A percentile compares a stretch with the other conserved stretches of the same genome.
Conservation (phyloP, 2,888 invertebrate species). For the Drosophila merina region DNA sequence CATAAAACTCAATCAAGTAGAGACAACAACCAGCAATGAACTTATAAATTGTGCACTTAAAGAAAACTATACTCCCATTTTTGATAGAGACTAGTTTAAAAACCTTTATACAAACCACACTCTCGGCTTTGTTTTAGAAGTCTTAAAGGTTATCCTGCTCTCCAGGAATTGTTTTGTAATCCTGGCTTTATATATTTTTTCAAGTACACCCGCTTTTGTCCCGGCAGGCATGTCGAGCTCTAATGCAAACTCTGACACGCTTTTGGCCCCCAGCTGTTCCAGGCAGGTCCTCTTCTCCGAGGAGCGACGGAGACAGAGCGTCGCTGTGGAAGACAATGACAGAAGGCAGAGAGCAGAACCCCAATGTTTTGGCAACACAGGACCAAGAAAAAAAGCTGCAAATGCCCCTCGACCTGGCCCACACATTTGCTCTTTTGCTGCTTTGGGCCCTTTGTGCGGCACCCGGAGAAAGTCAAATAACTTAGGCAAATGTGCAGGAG, state of each 20-base stretch:
- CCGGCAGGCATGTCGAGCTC: conserved; percentile 80
- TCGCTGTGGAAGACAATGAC: conserved; percentile 57
- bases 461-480: conserved; percentile 67
- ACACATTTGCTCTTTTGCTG: conserved; percentile 59
- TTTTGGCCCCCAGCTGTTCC: conserved; percentile 42
- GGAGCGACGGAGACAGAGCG: conserved; percentile 42
- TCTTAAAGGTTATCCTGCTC: no score
- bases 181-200: conserved; percentile 1
- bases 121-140: no score
- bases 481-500: conserved; percentile 71
- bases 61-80: background rate
- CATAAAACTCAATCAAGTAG: conserved; percentile 77
- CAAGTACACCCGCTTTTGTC: conserved; percentile 51
- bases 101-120: no score
- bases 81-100: background rate
- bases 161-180: no score
- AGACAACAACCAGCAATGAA: conserved; percentile 64
- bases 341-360: conserved; percentile 47
- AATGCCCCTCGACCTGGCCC: conserved; percentile 30
- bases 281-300: conserved; percentile 31
- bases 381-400: conserved; percentile 44
- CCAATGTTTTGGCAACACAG: conserved; percentile 62
- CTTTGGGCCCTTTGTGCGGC: conserved; percentile 60
- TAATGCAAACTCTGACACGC: conserved; percentile 81
- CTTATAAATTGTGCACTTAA: conserved; percentile 56